Evolutionary conservation across 1,140 invertebrate genomes (phyloP), one percentile per base, ranked within the genome.

Genomic region (Cotesia glomerata): DNA sequence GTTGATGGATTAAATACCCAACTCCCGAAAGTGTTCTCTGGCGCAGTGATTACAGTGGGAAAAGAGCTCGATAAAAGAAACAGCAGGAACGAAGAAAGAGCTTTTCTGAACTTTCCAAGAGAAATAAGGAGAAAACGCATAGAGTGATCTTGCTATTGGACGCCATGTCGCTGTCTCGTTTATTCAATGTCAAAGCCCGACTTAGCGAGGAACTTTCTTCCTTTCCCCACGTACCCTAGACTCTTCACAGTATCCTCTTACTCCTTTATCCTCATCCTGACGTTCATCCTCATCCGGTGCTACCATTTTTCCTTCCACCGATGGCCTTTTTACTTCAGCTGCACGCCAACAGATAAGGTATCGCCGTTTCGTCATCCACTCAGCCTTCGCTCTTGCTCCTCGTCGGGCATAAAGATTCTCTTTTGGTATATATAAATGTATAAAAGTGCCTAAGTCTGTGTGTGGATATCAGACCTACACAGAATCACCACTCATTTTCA

Each of bases 151-250:
- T 74, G 67, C 63, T 54, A 26, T 77, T 74, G 79, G 75, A 80
- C 78, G 77, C 74, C 79, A 75, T 81, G 79, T 78, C 79, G 79
- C 74, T 80, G 78, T 80, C 80, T 81, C 80, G 80, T 82, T 82
- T 82, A 82, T 78, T 82, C 79, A 82, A 81, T 74, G 80, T 82
- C 79, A 78, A 82, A 81, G 78, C 78, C 52, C 77, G 77, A 78
- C 80, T 79, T 77, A 81, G 74, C 71, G 63, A 75, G 56, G 71
- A 26, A 18, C 56, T 58, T 18, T 16, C 16, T 45, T 45, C 39
- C 39, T 45, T 45, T 45, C 39, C 39, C 39, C 39, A 45, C 39
- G 39, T 45, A 45, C 39, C 39, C 39, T 45, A 45, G 39, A 45
- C 39, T 45, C 39, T 45, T 5, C 39, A 45, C 11, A 11, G 39